Evolutionary conservation across 2,113 vertebrate species (phyloP).

Genomic region (Gambusia affinis): DNA sequence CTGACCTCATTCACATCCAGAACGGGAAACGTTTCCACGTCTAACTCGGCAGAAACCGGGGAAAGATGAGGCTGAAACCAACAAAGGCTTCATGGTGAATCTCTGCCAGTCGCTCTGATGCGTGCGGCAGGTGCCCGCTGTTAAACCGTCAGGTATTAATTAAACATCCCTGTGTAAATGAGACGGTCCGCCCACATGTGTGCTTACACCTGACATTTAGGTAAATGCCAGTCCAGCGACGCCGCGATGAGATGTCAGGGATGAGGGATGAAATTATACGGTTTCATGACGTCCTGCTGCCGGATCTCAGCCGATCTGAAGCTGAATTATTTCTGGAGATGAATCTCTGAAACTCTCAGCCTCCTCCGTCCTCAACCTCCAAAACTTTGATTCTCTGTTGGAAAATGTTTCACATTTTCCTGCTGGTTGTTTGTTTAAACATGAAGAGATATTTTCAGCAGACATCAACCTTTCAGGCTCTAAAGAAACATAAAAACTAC

Average conservation of each 20-base stretch:
- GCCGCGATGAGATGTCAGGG: constrained; percentile 5
- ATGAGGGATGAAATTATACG: constrained; percentile 10
- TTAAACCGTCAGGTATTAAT: constrained; percentile 37
- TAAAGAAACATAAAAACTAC: background rate
- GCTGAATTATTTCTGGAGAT: constrained; percentile 1
- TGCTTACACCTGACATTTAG: constrained; percentile 51
- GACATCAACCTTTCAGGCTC: background rate
- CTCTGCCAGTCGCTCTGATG: background rate
- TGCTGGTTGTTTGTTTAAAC: background rate
- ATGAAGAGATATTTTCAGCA: background rate
- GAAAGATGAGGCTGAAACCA: background rate
- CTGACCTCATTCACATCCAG: background rate
- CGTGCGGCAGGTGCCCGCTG: constrained; percentile 30
- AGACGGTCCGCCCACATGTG: constrained; percentile 26
- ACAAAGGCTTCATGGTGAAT: constrained; percentile 5
- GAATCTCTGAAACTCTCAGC: background rate
- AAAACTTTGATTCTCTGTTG: background rate
- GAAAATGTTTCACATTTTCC: background rate
- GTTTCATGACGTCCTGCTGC: constrained; percentile 7
- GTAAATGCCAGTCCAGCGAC: constrained; percentile 3
- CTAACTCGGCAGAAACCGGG: background rate
- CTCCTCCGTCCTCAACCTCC: background rate
- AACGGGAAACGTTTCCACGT: background rate
- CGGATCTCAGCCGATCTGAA: background rate
- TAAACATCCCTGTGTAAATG: constrained; percentile 37